Base-by-base conservation (phyloP, 2,888 invertebrate genomes). In the Habroteleia sp. region DNA sequence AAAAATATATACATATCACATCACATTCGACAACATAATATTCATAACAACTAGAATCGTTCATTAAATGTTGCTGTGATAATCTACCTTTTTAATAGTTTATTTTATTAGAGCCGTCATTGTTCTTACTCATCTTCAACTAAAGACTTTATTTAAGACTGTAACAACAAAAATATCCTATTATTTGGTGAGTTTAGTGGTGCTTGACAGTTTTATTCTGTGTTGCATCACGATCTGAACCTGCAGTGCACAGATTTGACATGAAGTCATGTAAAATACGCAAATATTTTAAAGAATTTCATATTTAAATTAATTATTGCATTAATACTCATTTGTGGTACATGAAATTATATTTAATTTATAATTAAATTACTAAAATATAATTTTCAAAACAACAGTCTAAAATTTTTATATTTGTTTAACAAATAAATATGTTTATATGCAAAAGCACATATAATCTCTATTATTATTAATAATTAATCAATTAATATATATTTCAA, bases 41-140 rank as follows among this genome's bases (percentile, higher is more conserved):
- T 50, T 68, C 74, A 63, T 63, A 63, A 69, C 48, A 74, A 63
- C 29, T 56, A 23, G n/a, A 31, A 56, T 27, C 50, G 44, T 62
- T 62, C 46, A 56, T 62, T 74, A 62, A 74, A 68, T 56, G 48
- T 50, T 63, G 54, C 60, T 74, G 50, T 69, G 74, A 74, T 68
- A 74, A 63, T 74, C 41, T 33, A 10, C 20, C 14, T 37, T 41
- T 48, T 13, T 37, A 23, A 63, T 63, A 56, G 37, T 58, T 29
- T 56, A 69, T 63, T 74, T 74, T 56, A 23, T 58, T 63, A 41
- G 16, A 50, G 8, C 6, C 35, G n/a, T 50, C 25, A 29, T 63
- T 10, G 16, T 44, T 50, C 14, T 17, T 27, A 41, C 16, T 41
- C 13, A 42, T 56, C 33, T 23, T 56, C 35, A 5, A 35, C 35